Base-by-base conservation (phyloP, 2,888 invertebrate genomes). In the Meiosimyza decipiens region DNA sequence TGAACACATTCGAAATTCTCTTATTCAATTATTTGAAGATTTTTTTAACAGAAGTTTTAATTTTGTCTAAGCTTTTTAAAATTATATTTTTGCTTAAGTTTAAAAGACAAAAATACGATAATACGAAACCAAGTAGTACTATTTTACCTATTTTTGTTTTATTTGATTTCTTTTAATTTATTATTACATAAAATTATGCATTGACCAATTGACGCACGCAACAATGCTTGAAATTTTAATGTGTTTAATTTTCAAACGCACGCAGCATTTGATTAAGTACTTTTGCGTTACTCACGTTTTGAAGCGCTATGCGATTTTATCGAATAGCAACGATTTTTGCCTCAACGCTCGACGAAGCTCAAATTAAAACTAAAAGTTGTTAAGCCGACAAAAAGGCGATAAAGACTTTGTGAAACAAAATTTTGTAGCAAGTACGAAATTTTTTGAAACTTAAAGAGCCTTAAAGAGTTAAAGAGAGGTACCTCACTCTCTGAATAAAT, bases 301-400 rank as follows among this genome's bases (percentile, higher is more conserved):
- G 9, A 22, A 16, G 40, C 64, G 50, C 22, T 28, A 65, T 16
- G 12, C 18, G 12, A 60, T 40, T 40, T 40, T 40, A 9, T 40
- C 3, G 6, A 2, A 9, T 9, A 40, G 9, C 40, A 40, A 40
- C 40, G 40, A 40, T 40, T 40, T 40, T 40, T 40, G 40, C 40
- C 9, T 40, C 40, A 40, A 40, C 40, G 6, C 50, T 71, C 66
- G 22, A n/a, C 78, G 75, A 78, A 74, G 77, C 77, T 80, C 76
- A 62, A 76, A 82, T 79, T 73, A 79, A 82, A 83, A 84, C 84
- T 84, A 81, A 83, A 82, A 81, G 79, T 81, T 78, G 28, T 18
- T 12, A 54, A 54, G 54, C 54, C 33, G 18, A 69, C 69, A 60
- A 51, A 33, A 69, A 52, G 40, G 7, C 59, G 51, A 60, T 22